phyloP scores from a whole-genome alignment of 2,888 invertebrate species.

The Eudiplozoon nipponicum region DNA sequence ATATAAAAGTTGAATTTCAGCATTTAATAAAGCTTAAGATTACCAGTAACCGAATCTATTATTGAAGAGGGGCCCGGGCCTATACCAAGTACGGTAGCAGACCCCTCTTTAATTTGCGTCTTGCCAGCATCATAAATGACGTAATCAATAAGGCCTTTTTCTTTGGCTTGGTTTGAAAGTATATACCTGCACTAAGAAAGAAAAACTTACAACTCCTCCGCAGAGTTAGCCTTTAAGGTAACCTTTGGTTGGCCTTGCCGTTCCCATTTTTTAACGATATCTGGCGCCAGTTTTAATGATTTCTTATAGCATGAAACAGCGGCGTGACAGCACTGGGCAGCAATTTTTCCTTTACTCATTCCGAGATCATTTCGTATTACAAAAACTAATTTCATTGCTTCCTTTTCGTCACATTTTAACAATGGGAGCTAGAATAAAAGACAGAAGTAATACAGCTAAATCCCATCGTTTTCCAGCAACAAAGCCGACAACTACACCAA shows the following conservation, averaged over 20 bases:
- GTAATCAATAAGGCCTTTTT: conserved; percentile 36
- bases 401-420: too few relatives aligned
- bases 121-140: conserved; percentile 59
- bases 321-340: conserved; percentile 71
- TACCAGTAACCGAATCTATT: conserved; percentile 50
- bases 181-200: conserved; percentile 27
- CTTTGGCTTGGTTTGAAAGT: conserved; percentile 39
- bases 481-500: too few relatives aligned
- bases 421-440: too few relatives aligned
- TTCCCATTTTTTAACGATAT: conserved; percentile 38
- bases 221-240: conserved; percentile 44
- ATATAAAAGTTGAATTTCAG: too few relatives aligned
- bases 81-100: conserved; percentile 55
- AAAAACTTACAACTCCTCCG: conserved; percentile 34
- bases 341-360: conserved; percentile 70
- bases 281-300: conserved; percentile 35
- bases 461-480: too few relatives aligned
- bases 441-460: too few relatives aligned
- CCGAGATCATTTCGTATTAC: conserved; percentile 57
- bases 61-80: conserved; percentile 49
- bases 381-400: conserved; percentile 54
- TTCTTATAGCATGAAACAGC: conserved; percentile 52
- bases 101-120: conserved; percentile 59
- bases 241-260: conserved; percentile 51
- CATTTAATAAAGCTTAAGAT: conserved; percentile 39